phyloP scores from a whole-genome alignment of 2,113 vertebrate genomes.

The Petrocephalus zakoni region DNA sequence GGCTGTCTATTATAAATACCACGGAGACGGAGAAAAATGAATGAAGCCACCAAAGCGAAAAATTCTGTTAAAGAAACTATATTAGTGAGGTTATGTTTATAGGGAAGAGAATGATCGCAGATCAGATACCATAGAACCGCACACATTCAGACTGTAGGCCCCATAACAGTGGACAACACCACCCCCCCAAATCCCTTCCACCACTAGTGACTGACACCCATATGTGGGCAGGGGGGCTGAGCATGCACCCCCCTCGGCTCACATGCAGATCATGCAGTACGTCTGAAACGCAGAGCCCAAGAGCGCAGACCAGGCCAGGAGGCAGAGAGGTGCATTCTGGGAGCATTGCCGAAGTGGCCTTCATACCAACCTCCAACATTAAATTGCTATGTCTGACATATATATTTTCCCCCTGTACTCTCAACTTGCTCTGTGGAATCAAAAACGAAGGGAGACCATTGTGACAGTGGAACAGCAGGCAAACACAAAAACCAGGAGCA shows the following conservation, averaged over 20 bases:
- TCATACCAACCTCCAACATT: constrained; percentile 99
- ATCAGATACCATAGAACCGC: not conserved
- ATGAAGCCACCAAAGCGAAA: constrained; percentile 34
- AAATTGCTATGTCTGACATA: constrained; percentile 99
- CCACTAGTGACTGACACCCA: not conserved
- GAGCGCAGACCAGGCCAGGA: constrained; percentile 77
- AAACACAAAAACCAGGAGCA: not conserved
- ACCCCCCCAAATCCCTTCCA: not conserved
- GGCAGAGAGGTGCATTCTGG: constrained; percentile 31
- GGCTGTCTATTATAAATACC: constrained; percentile 38
- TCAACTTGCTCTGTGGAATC: constrained; percentile 87
- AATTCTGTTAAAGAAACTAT: constrained; percentile 28
- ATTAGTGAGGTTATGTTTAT: constrained; percentile 29
- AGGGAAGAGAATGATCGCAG: not conserved
- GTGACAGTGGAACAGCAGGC: constrained; percentile 17
- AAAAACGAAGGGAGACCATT: constrained; percentile 22
- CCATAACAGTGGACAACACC: not conserved
- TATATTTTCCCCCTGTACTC: constrained; percentile 98
- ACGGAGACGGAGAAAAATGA: not conserved
- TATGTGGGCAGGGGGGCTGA: not conserved
- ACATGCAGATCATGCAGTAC: constrained; percentile 72
- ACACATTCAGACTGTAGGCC: not conserved
- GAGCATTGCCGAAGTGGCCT: constrained; percentile 34
- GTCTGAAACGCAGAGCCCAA: constrained; percentile 65
- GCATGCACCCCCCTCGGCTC: constrained; percentile 53